Evolutionary conservation across 92 coral and sea anemone genomes (phyloP).

Genomic region (Palythoa heliodiscus): DNA sequence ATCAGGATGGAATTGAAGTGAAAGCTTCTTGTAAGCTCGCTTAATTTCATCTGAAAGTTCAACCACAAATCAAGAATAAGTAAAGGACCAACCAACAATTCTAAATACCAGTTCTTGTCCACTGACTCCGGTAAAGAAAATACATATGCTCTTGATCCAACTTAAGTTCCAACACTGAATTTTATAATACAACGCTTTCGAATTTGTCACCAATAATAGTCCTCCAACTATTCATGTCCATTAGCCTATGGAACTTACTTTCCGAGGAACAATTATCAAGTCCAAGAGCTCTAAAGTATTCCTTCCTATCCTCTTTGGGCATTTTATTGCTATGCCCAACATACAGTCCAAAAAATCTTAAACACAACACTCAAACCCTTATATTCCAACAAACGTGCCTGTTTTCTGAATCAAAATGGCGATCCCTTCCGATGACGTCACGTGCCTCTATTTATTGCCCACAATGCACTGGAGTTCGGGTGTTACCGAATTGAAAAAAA

Average conservation of each 20-base stretch:
- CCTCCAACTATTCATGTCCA: not conserved
- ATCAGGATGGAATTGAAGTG: slow-evolving; percentile 87
- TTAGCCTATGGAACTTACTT: slow-evolving; percentile 67
- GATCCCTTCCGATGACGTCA: slow-evolving; percentile 94
- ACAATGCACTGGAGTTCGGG: slow-evolving; percentile 11
- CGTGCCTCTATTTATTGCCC: slow-evolving; percentile 47
- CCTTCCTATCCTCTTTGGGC: slow-evolving; percentile 98
- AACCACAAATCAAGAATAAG: slow-evolving; percentile 43
- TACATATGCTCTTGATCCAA: not conserved
- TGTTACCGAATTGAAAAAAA: not conserved
- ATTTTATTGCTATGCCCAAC: slow-evolving; percentile 76
- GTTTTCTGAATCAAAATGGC: slow-evolving; percentile 91
- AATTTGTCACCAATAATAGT: slow-evolving; percentile 34
- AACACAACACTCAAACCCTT: slow-evolving; percentile 64
- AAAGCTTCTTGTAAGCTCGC: slow-evolving; percentile 88
- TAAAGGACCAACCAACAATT: not conserved
- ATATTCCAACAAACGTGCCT: slow-evolving; percentile 62
- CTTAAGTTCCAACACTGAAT: slow-evolving; percentile 39
- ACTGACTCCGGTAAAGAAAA: not conserved
- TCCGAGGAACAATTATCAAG: slow-evolving; percentile 81
- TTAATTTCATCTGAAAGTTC: slow-evolving; percentile 87
- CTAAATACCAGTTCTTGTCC: not conserved
- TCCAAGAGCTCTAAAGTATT: slow-evolving; percentile 86
- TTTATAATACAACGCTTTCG: slow-evolving; percentile 28
- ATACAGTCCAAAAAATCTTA: slow-evolving; percentile 75